Evolutionary conservation across 2,888 invertebrate species (phyloP), one percentile per base, ranked within the genome.

Genomic region (Embidobia sp.): DNA sequence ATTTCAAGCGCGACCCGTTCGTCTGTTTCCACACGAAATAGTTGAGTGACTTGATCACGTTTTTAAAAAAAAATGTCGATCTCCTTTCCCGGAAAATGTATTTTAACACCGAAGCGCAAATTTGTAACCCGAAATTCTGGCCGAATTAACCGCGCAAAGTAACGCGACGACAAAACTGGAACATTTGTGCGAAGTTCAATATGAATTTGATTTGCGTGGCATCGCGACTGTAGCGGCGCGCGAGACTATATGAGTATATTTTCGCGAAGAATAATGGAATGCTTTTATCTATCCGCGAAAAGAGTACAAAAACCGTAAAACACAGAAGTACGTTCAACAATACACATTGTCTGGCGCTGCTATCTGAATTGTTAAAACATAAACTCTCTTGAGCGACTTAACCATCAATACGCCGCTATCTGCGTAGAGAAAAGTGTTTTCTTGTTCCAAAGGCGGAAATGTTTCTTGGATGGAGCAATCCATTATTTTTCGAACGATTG

Each of bases 361-460:
- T 53, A 37, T 26, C 40, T 26, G 53, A 40, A 53, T 53, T 26
- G 53, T 37, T 26, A 11, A 37, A 53, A 53, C 53, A 35, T 53
- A 37, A 53, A 37, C 37, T 53, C 37, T 22, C 37, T 16, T 40
- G 26, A 37, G 40, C 8, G 22, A 53, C 27, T 51, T 35, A 51
- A 19, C 37, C 16, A 37, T 53, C 53, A 26, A 53, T 51, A 51
- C 51, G 7, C 7, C 13, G 18, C 13, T 13, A 35, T 51, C 51
- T 19, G 29, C 22, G n/a, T 19, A n/a, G n/a, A 11, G 15, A 35
- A 35, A 51, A 51, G 51, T 35, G 27, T 35, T 53, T 53, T 37
- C 35, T 53, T 37, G 31, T 22, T 37, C 3, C 27, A 13, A 6
- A 31, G 35, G 1, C 10, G 51, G 11, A 51, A 51, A n/a, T 16